These are phyloP conservation scores for Hymenochirus boettgeri DNA, from an alignment of 2,113 vertebrate genomes.

Conservation along the genomic window DNA sequence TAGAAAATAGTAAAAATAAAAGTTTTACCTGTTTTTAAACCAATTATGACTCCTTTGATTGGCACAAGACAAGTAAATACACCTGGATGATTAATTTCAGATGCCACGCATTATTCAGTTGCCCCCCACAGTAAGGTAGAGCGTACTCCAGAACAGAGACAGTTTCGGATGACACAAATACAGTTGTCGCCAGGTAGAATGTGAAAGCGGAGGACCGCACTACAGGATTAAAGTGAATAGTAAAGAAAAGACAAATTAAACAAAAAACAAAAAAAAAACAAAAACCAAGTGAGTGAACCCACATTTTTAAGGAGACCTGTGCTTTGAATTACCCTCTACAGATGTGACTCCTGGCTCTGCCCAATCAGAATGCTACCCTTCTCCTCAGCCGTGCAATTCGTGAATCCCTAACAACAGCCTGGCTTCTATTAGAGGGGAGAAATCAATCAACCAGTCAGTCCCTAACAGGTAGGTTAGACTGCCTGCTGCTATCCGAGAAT, in stretches of 20 bases:
- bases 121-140: slow-evolving; percentile 58
- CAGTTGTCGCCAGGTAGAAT: slow-evolving; percentile 64
- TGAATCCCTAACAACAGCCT: slow-evolving; percentile 57
- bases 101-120: slow-evolving; percentile 44
- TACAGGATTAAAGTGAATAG: too few relatives aligned
- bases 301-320: not conserved
- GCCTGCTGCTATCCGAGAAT: slow-evolving; percentile 52
- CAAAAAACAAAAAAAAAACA: not conserved
- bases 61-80: slow-evolving; percentile 51
- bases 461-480: slow-evolving; percentile 52
- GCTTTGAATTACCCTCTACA: slow-evolving; percentile 54
- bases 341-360: slow-evolving; percentile 62
- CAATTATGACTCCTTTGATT: slow-evolving; percentile 44
- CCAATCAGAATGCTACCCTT: slow-evolving; percentile 55
- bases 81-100: slow-evolving; percentile 33
- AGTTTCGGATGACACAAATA: slow-evolving; percentile 65
- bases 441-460: slow-evolving; percentile 56
- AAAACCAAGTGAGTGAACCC: not conserved
- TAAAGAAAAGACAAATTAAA: too few relatives aligned
- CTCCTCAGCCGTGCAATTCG: slow-evolving; percentile 26
- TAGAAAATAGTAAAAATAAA: too few relatives aligned
- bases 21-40: slow-evolving; percentile 60
- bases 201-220: slow-evolving; percentile 65
- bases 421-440: slow-evolving; percentile 55
- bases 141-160: slow-evolving; percentile 55